Base-by-base conservation (phyloP, 2,888 invertebrate species). In the Axea sp. region DNA sequence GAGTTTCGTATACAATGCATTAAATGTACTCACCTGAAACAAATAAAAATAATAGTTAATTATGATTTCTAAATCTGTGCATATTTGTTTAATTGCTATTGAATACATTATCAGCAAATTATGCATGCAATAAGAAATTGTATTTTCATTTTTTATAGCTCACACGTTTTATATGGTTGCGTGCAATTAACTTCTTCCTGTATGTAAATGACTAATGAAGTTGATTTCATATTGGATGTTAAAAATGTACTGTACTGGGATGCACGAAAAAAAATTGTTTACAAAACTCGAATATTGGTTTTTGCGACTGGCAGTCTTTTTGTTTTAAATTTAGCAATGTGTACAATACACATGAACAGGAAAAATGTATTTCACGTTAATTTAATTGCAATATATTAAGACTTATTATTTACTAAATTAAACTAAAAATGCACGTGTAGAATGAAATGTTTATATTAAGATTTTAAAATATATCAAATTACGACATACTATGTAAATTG, bases 181-280 rank as follows among this genome's bases (percentile, higher is more conserved):
- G 59, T 68, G 68, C 59, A 59, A 59, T 68, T 59, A 68, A 59
- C 43, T 43, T 59, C 68, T 68, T 68, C 68, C 68, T 68, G 59
- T 68, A 59, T 68, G 68, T 68, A 68, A 68, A 68, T 68, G 41
- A 59, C 33, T 68, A 68, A 59, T 59, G 68, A 68, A 49, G 68
- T 43, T 51, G 51, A 59, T 55, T 51, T 68, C 68, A 59, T 59
- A 59, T 57, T 68, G 24, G 49, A 22, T 26, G 33, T 49, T 68
- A 57, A 49, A 68, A 68, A 39, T 22, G 5, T 7, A 22, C 22
- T 45, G 12, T 43, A 33, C 43, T 43, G 33, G 12, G 17, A 33
- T 41, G n/a, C n/a, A n/a, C n/a, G 51, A 51, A 26, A 47, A 35
- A 28, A 33, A 62, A 60, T 45, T 60, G 37, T 57, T 30, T 9